A percentile compares a stretch with the other conserved stretches of the same genome.
Conservation (phyloP, 2,113 vertebrate species). For the Thamnophis sirtalis region DNA sequence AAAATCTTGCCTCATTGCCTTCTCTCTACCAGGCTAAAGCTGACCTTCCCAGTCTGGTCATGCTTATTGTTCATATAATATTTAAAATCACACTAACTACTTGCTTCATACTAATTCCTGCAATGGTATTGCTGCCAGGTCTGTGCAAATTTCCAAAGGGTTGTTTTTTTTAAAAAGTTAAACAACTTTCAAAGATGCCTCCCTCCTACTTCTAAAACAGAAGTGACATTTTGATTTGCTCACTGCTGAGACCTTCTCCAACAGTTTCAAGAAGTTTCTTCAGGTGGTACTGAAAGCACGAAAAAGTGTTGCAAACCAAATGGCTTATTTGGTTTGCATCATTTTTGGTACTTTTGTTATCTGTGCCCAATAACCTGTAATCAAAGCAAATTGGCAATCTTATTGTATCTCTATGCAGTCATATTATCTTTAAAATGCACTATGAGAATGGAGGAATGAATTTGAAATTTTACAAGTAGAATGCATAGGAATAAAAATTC, state of each 20-base stretch:
- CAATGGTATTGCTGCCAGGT: background rate
- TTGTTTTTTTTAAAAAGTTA: background rate
- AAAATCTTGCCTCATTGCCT: background rate
- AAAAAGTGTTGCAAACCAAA: background rate
- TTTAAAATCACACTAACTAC: background rate
- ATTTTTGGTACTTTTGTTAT: too few relatives aligned
- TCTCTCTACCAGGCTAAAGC: background rate
- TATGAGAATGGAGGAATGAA: background rate
- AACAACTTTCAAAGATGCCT: background rate
- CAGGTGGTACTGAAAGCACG: background rate
- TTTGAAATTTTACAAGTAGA: background rate
- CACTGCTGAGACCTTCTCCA: background rate
- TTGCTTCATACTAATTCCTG: background rate
- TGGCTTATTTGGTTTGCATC: background rate
- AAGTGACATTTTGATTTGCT: background rate
- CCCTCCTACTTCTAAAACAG: background rate
- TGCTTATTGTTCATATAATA: background rate
- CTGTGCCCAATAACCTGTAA: background rate
- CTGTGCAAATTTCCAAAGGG: background rate
- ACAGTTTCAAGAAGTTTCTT: background rate
- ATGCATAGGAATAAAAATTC: background rate
- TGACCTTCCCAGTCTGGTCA: background rate
- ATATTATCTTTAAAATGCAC: background rate
- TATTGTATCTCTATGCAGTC: background rate
- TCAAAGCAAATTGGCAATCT: background rate